Percentiles rank a stretch among this genome's conserved stretches.
phyloP scores from a whole-genome alignment of 1,140 invertebrate species.

The Drosophila jambulina region DNA sequence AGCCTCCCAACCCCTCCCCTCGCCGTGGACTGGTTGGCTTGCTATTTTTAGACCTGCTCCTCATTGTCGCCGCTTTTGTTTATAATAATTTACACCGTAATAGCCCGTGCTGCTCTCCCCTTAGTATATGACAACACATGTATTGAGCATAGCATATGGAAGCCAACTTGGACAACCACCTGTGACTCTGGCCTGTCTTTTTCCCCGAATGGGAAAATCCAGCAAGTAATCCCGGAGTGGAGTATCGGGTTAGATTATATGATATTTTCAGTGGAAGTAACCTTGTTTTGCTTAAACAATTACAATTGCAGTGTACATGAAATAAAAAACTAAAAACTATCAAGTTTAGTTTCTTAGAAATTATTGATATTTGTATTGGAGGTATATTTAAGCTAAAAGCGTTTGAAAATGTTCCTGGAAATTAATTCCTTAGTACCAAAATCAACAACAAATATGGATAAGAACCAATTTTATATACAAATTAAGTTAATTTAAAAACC shows the following conservation, averaged over 20 bases:
- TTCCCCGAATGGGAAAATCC: neutral
- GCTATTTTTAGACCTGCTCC: slow-evolving; percentile 36
- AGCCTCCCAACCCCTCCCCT: neutral
- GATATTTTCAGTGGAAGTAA: neutral
- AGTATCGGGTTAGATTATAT: neutral
- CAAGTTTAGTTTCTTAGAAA: neutral
- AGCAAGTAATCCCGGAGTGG: neutral
- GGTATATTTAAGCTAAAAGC: neutral
- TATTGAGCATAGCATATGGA: neutral
- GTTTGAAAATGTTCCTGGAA: accelerated
- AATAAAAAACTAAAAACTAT: neutral
- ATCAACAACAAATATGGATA: neutral
- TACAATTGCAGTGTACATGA: neutral
- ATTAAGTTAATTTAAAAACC: too few species aligned
- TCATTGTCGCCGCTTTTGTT: slow-evolving; percentile 50
- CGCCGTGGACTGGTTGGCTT: slow-evolving; percentile 18
- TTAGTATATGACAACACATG: slow-evolving; percentile 42
- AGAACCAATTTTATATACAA: too few species aligned
- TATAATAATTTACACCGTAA: slow-evolving; percentile 77
- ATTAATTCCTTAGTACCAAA: neutral
- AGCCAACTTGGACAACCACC: slow-evolving; percentile 6
- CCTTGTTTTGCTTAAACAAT: neutral
- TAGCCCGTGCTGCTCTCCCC: slow-evolving; percentile 18
- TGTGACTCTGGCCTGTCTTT: neutral
- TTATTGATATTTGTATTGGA: neutral